A percentile compares a stretch with the other conserved stretches of the same genome.
Conservation (phyloP, 2,888 invertebrate species). For the Cyaniris semiargus region DNA sequence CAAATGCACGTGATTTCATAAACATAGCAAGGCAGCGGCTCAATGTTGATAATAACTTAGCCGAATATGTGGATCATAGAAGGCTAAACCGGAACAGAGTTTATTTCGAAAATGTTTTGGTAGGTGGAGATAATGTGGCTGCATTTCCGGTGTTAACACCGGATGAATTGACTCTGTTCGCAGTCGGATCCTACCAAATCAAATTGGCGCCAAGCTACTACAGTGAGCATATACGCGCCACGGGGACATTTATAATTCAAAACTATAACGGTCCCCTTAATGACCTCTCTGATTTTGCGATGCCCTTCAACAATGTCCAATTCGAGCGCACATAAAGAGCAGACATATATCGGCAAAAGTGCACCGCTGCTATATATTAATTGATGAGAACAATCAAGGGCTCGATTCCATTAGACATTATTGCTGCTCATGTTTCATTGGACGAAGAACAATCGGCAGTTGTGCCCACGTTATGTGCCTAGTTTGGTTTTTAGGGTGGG, state of each 20-base stretch:
- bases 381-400: constrained; percentile 31
- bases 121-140: constrained; percentile 13
- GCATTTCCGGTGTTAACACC: constrained; percentile 34
- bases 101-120: constrained; percentile 31
- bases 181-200: constrained; percentile 37
- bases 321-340: constrained; percentile 35
- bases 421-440: constrained; percentile 27
- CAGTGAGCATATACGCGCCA: constrained; percentile 16
- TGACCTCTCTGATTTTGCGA: constrained; percentile 25
- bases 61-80: constrained; percentile 35
- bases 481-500: constrained; percentile 37
- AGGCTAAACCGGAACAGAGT: constrained; percentile 34
- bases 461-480: constrained; percentile 36
- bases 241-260: constrained; percentile 34
- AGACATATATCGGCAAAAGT: constrained; percentile 35
- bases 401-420: constrained; percentile 27
- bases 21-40: constrained; percentile 35
- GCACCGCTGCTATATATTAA: constrained; percentile 32
- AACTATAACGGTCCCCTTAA: constrained; percentile 34
- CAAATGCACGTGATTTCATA: constrained; percentile 35
- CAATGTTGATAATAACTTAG: constrained; percentile 34
- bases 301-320: constrained; percentile 32
- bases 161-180: constrained; percentile 35
- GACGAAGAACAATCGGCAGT: constrained; percentile 37
- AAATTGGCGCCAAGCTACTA: constrained; percentile 17